phyloP scores from a whole-genome alignment of 2,888 invertebrate genomes.

The Cordilura impudica region DNA sequence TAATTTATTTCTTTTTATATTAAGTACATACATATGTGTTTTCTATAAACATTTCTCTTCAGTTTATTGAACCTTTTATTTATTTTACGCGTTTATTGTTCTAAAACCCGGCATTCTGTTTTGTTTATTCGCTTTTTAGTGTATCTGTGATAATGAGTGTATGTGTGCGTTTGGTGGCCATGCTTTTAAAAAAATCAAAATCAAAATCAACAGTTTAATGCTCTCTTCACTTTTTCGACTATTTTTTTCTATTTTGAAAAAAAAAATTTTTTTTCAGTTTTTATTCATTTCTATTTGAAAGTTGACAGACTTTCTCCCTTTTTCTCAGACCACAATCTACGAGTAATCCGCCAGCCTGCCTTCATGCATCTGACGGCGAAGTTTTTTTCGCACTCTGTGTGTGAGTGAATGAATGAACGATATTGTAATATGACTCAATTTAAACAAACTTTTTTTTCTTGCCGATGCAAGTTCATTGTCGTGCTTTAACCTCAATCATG shows the following conservation, averaged over 20 bases:
- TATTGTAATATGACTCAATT: neutral
- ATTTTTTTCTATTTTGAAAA: neutral
- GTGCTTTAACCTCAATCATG: conserved; percentile 16
- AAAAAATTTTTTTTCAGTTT: neutral
- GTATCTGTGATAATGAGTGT: neutral
- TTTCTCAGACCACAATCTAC: neutral
- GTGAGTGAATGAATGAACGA: neutral
- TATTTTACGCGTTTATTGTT: conserved; percentile 29
- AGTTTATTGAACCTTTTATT: conserved; percentile 33
- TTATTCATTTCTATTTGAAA: neutral
- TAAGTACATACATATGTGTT: neutral
- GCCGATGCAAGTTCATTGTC: conserved; percentile 26
- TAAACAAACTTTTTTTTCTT: neutral
- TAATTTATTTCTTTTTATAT: neutral
- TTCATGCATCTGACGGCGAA: neutral
- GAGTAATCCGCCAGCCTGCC: no score
- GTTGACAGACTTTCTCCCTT: neutral
- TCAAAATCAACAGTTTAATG: conserved; percentile 19
- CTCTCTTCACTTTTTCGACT: neutral
- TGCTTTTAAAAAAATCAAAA: neutral
- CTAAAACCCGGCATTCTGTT: conserved; percentile 19
- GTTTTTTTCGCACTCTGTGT: neutral
- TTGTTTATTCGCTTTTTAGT: neutral
- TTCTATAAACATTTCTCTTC: conserved; percentile 1
- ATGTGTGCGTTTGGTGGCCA: neutral